phyloP scores from a whole-genome alignment of 1,140 invertebrate genomes.

The Drosophila busckii region DNA sequence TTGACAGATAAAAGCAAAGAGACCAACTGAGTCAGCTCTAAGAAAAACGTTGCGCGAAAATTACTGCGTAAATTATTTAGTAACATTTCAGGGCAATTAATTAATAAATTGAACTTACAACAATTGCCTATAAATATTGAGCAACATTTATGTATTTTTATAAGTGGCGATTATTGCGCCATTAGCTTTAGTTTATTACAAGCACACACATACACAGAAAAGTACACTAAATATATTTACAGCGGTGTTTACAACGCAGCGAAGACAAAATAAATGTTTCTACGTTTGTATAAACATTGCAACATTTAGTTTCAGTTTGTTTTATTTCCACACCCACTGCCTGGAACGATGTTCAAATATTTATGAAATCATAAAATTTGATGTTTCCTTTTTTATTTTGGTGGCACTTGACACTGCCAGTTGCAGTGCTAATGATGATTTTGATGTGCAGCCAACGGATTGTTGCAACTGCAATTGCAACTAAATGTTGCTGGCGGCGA shows the following conservation, averaged over 20 bases:
- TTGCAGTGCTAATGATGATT: slow-evolving; percentile 72
- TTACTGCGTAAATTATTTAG: too few relatives aligned
- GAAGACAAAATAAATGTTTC: slow-evolving; percentile 65
- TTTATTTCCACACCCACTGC: background rate
- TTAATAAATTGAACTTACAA: slow-evolving; percentile 40
- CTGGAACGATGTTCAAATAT: slow-evolving; percentile 53
- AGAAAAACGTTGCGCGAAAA: too few relatives aligned
- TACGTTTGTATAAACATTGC: slow-evolving; percentile 64
- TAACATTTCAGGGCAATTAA: slow-evolving; percentile 26
- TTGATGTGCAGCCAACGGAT: slow-evolving; percentile 76
- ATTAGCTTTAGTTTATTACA: slow-evolving; percentile 52
- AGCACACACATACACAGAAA: slow-evolving; percentile 21
- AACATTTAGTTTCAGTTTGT: slow-evolving; percentile 9
- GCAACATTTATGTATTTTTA: slow-evolving; percentile 61
- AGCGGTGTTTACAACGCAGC: slow-evolving; percentile 51
- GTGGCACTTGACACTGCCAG: slow-evolving; percentile 58
- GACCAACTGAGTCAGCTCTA: background rate
- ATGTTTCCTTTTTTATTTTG: slow-evolving; percentile 60
- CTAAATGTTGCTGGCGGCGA: slow-evolving; percentile 32
- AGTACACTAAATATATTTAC: slow-evolving; percentile 10
- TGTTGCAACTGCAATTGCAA: slow-evolving; percentile 25
- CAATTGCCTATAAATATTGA: slow-evolving; percentile 51
- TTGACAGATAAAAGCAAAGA: background rate
- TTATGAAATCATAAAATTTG: slow-evolving; percentile 79
- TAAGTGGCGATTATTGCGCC: slow-evolving; percentile 69